Conservation (phyloP, 92 coral and sea anemone species). For the Anthopleura xanthogrammica region DNA sequence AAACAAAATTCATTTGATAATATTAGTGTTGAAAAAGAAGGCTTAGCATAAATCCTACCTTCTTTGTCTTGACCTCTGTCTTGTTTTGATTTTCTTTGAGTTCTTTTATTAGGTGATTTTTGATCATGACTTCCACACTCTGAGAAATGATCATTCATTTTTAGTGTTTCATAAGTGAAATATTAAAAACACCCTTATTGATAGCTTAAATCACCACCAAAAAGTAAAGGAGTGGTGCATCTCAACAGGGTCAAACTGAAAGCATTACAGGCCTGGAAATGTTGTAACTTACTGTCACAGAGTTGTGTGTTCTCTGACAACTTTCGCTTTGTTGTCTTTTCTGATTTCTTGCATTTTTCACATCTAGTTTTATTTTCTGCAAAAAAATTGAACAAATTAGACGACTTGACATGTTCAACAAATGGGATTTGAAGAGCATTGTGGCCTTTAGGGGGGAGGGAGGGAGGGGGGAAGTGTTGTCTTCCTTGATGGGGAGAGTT, state of each 20-base stretch:
- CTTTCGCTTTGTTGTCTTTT: slow-evolving; percentile 14
- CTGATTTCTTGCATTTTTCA: background rate
- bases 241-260: too few species aligned
- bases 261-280: background rate
- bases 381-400: background rate
- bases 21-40: background rate
- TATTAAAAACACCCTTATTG: too few species aligned
- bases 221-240: too few species aligned
- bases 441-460: too few species aligned
- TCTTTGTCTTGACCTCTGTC: slow-evolving; percentile 6
- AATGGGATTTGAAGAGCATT: too few species aligned
- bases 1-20: background rate
- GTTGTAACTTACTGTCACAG: background rate
- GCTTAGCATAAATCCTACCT: background rate
- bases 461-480: too few species aligned
- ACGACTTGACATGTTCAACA: too few species aligned
- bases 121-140: slow-evolving; percentile 6
- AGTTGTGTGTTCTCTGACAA: slow-evolving; percentile 25
- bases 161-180: background rate
- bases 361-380: background rate
- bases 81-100: slow-evolving; percentile 24
- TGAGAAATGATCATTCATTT: background rate
- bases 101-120: background rate
- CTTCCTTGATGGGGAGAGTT: too few species aligned
- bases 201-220: too few species aligned